Evolutionary conservation across 2,113 vertebrate genomes (phyloP).

Genomic region (Spizaetus ornatus): DNA sequence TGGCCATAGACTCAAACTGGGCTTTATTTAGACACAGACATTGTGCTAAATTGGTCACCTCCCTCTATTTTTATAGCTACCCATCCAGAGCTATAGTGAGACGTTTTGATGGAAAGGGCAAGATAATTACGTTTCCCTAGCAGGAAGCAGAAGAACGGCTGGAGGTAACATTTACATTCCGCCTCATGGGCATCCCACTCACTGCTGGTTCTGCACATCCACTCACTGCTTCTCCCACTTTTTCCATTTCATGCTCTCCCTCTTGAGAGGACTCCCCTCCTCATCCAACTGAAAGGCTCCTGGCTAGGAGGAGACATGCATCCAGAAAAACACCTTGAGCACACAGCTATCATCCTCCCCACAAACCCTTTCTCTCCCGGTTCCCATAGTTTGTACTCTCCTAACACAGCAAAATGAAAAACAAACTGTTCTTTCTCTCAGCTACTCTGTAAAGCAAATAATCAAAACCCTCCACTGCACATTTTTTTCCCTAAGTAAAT

Average conservation of each 20-base stretch:
- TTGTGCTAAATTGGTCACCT: not conserved
- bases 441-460: not conserved
- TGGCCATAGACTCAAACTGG: not conserved
- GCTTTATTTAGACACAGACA: not conserved
- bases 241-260: not conserved
- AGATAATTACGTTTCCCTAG: not conserved
- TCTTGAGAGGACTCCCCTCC: not conserved
- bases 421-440: not conserved
- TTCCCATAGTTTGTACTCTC: not conserved
- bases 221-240: not conserved
- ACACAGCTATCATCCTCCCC: not conserved
- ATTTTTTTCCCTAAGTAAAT: not conserved
- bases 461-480: not conserved
- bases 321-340: not conserved
- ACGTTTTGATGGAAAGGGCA: not conserved
- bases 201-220: not conserved
- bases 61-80: not conserved
- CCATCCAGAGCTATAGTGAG: not conserved
- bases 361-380: not conserved
- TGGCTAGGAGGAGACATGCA: not conserved
- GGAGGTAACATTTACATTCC: conserved; percentile 27
- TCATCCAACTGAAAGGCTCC: not conserved
- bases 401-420: not conserved
- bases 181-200: not conserved
- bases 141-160: not conserved